phyloP scores from a whole-genome alignment of 2,797 vertebrate genomes.

The Lacerta agilis region DNA sequence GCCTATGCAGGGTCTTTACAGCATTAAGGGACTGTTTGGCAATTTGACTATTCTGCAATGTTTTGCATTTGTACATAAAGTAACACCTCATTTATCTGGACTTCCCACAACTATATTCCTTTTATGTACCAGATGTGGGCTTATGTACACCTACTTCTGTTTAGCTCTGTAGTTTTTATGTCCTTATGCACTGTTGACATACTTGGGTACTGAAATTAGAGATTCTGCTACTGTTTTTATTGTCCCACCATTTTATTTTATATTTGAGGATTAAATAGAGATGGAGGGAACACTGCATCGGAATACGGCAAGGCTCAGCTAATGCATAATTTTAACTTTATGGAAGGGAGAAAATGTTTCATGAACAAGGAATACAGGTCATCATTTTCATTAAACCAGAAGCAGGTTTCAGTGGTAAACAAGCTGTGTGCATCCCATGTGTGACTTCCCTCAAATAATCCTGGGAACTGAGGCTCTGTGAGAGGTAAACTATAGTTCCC shows the following conservation, averaged over 20 bases:
- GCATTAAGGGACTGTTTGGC: neutral
- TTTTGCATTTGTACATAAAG: slow-evolving; percentile 4
- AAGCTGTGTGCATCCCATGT: too few species aligned
- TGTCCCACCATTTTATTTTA: neutral
- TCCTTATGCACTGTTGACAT: neutral
- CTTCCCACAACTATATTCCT: neutral
- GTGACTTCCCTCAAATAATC: too few species aligned
- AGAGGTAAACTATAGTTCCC: too few species aligned
- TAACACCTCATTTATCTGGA: slow-evolving; percentile 18
- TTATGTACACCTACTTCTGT: neutral
- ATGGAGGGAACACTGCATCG: too few species aligned
- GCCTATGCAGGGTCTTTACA: neutral
- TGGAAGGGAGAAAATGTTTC: neutral
- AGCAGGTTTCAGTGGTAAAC: neutral
- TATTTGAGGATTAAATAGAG: neutral
- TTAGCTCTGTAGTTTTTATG: neutral
- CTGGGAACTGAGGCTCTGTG: too few species aligned
- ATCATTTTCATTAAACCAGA: neutral
- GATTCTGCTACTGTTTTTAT: neutral
- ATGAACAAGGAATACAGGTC: neutral
- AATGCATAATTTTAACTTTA: neutral
- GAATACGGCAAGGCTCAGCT: neutral
- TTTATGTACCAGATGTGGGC: neutral
- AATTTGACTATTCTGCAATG: neutral
- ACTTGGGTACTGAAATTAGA: neutral